Conservation (phyloP, 35 echinoderm and acorn worm genomes). For the Lytechinus variegatus region DNA sequence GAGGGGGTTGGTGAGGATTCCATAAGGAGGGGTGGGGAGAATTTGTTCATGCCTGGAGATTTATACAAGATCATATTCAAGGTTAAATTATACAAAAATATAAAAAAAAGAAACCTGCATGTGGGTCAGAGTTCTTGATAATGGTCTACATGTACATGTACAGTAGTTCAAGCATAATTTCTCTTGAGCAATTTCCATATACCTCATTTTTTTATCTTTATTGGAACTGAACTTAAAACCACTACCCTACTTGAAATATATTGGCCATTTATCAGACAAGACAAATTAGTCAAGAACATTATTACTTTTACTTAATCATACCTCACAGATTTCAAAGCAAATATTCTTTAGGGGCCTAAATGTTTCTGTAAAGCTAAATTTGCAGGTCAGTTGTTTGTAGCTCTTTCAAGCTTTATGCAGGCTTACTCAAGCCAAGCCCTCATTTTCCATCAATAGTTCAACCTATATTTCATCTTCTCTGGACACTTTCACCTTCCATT, state of each 20-base stretch:
- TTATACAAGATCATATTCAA: background rate
- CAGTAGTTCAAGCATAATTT: background rate
- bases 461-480: background rate
- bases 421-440: background rate
- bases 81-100: background rate
- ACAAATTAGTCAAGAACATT: too few relatives aligned
- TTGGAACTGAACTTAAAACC: too few relatives aligned
- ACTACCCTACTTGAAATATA: too few relatives aligned
- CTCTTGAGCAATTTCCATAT: too few relatives aligned
- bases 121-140: background rate
- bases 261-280: too few relatives aligned
- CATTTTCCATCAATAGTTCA: background rate
- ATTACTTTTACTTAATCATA: too few relatives aligned
- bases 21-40: background rate
- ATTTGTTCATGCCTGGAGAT: background rate
- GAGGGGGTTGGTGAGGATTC: background rate
- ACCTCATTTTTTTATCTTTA: too few relatives aligned
- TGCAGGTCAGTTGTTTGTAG: too few relatives aligned
- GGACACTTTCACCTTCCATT: background rate
- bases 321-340: too few relatives aligned
- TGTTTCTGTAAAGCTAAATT: too few relatives aligned
- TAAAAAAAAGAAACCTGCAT: background rate
- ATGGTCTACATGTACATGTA: background rate
- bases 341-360: too few relatives aligned
- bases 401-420: too few relatives aligned